Percentiles rank a stretch among this genome's conserved stretches.
These are phyloP conservation scores for Philotrypesis tridentata DNA, from an alignment of 1,140 invertebrate species.

Conservation along the genomic window DNA sequence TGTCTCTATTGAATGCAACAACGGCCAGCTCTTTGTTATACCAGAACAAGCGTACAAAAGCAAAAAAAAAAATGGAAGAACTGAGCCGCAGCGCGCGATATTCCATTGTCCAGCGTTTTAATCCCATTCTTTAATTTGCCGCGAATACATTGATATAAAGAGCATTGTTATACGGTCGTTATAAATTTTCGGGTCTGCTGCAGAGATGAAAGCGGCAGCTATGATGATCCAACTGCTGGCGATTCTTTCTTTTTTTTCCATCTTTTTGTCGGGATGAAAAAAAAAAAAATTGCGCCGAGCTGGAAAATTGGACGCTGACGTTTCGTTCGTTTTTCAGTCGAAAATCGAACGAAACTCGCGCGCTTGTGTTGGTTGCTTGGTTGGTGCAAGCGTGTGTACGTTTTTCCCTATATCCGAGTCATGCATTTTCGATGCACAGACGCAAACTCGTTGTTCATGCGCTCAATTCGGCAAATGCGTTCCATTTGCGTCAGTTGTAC, in stretches of 20 bases:
- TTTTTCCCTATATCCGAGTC: slow-evolving; percentile 41
- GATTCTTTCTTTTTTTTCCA: neutral
- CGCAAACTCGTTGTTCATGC: slow-evolving; percentile 6
- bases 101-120: neutral
- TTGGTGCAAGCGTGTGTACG: neutral
- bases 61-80: neutral
- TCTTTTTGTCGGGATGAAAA: neutral
- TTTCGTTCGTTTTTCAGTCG: slow-evolving; percentile 15
- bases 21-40: neutral
- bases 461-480: slow-evolving; percentile 18
- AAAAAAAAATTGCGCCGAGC: slow-evolving; percentile 9
- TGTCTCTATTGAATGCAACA: neutral
- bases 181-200: neutral
- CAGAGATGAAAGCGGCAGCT: neutral
- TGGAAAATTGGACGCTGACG: slow-evolving; percentile 15
- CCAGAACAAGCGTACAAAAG: neutral
- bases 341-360: slow-evolving; percentile 18
- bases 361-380: no score
- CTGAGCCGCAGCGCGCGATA: neutral
- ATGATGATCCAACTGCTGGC: neutral
- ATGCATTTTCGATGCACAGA: slow-evolving; percentile 18
- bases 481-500: slow-evolving; percentile 32
- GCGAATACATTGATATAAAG: neutral
- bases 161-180: neutral
- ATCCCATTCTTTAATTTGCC: neutral